Evolutionary conservation across 2,113 vertebrate species (phyloP), one percentile per base, ranked within the genome.

Genomic region (Cebidichthys violaceus): DNA sequence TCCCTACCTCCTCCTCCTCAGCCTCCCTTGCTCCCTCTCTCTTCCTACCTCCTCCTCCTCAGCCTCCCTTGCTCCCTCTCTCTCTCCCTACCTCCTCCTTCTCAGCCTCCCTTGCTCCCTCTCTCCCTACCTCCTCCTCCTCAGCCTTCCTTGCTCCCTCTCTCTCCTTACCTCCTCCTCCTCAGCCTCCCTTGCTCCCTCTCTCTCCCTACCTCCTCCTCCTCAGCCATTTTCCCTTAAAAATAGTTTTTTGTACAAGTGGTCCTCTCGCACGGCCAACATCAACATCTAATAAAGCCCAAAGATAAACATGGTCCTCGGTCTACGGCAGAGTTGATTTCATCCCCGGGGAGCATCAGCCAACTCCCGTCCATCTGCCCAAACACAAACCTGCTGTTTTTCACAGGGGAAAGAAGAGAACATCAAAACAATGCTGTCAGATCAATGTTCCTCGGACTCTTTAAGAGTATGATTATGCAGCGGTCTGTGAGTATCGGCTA

Each of bases 221-320:
- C 9, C 57, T 29, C 64, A 54, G 69, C 71, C 24, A 68, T 80
- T 85, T 82, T 88, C 82, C 89, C 85, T 93, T 91, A 91, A 94
- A 93, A 93, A 92, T 89, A 89, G 71, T 89, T 90, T 93, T 93
- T 92, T 93, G 91, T 94, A 95, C 92, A 94, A 93, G 93, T 90
- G 93, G 90, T 93, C 89, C 89, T 93, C 86, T 93, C 77, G 79
- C 83, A 84, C 79, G 18, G 94, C 94, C 94, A 95, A 95, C 92
- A 95, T 95, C 94, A 95, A 95, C 94, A 95, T 95, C 92, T 90
- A 94, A 94, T 94, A 94, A 95, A 94, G 94, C 85, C 82, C 88
- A 90, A 95, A 94, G 93, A 95, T 95, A 95, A 95, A 95, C 94
- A 95, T 62, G 89, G 93, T 91, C 83, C 85, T 89, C 85, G 86